Conservation (phyloP, 2,888 invertebrate genomes). For the Campopleginae sp. region DNA sequence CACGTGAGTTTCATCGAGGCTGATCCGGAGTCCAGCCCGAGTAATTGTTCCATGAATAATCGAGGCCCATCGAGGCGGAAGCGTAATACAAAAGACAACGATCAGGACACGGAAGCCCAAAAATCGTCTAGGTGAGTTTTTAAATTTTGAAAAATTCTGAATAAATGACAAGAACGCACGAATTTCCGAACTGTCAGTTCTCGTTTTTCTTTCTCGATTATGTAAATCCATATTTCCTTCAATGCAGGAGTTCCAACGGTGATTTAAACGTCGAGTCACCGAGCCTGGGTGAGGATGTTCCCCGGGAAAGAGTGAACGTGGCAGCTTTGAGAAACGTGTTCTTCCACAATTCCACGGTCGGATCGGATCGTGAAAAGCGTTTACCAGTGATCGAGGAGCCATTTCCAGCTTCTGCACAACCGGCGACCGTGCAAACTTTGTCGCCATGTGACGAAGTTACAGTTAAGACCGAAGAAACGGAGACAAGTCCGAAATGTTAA, state of each 20-base stretch:
- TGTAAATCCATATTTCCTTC: not conserved
- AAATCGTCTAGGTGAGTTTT: conserved; percentile 76
- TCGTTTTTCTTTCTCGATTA: not conserved
- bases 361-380: conserved; percentile 78
- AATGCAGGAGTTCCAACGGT: conserved; percentile 73
- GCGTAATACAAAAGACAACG: conserved; percentile 74
- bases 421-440: conserved; percentile 63
- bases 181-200: not conserved
- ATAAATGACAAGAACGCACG: not conserved
- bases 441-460: conserved; percentile 69
- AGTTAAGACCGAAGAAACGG: conserved; percentile 60
- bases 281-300: conserved; percentile 69
- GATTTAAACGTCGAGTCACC: conserved; percentile 74
- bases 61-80: conserved; percentile 67
- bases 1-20: conserved; percentile 87
- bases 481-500: conserved; percentile 74
- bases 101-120: conserved; percentile 76
- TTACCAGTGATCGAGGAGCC: conserved; percentile 80
- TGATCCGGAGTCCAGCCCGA: conserved; percentile 84
- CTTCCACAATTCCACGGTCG: conserved; percentile 82
- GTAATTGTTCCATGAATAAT: conserved; percentile 69
- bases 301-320: conserved; percentile 84
- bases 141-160: not conserved
- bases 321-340: conserved; percentile 85
- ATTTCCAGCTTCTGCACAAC: conserved; percentile 71